Base-by-base conservation (phyloP, 1,140 invertebrate genomes). In the Andrena cerasifolii region DNA sequence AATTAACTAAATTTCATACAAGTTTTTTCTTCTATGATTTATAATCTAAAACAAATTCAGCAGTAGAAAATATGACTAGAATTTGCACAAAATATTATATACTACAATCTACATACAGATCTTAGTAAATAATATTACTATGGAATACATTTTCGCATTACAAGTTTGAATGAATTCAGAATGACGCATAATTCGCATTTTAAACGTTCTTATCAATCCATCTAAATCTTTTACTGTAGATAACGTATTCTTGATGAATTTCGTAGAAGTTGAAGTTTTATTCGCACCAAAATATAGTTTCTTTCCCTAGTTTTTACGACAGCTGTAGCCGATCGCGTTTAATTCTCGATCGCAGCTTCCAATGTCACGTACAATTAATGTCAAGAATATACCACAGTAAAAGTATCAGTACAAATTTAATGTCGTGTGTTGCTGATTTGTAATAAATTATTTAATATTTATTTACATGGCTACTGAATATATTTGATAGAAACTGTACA, bases 51-150 rank as follows among this genome's bases (percentile, higher is more conserved):
- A 82, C 63, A 80, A 80, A 68, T 85, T 70, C 53, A 79, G 58
- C 68, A 83, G 67, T 85, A 79, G 63, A 86, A 77, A 83, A 67
- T 80, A 56, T 85, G 83, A 86, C 84, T 86, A 86, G 83, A 86
- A 85, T 76, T 80, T 78, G 67, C 62, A 77, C 53, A 36, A 67
- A 80, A 21, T 65, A 79, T 72, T 73, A 65, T 53, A 59, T 79
- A 54, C 36, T 81, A 76, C 56, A 73, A 58, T 78, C 18, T 83
- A 76, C 66, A 75, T 71, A 47, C 58, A 43, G 24, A 81, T 80
- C 28, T 74, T 58, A 54, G 56, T 54, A 71, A 16, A 75, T 28
- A 63, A 58, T 28, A 70, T 26, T 65, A 54, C 26, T 47, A 18
- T 61, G 28, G 10, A 74, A 79, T 62, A 73, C 43, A 56, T 73